Evolutionary conservation across 2,888 invertebrate genomes (phyloP).

Genomic region (Cryptophagus acutangulus): DNA sequence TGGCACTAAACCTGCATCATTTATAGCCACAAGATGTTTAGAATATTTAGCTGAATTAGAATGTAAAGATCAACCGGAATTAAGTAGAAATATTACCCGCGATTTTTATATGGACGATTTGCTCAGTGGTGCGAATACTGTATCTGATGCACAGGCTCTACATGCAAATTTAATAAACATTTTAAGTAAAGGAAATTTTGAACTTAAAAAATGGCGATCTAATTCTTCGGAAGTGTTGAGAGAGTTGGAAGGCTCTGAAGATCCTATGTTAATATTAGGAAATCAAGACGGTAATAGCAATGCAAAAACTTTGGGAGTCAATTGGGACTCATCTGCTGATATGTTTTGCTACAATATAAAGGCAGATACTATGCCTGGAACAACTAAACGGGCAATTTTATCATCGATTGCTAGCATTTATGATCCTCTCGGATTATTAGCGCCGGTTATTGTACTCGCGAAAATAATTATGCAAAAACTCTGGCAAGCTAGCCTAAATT

Average conservation of each 20-base stretch:
- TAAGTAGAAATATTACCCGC: too few relatives aligned
- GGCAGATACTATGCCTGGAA: background rate
- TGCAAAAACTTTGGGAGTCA: conserved; percentile 12
- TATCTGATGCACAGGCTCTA: conserved; percentile 10
- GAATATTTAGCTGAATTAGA: conserved; percentile 1
- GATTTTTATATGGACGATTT: conserved; percentile 16
- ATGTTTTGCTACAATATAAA: background rate
- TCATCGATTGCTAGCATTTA: conserved; percentile 15
- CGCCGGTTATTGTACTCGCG: conserved; percentile 11
- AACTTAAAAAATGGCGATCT: conserved; percentile 14
- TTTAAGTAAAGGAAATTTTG: too few relatives aligned
- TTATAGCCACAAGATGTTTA: conserved; percentile 6
- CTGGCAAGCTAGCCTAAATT: conserved; percentile 15
- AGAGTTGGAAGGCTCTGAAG: background rate
- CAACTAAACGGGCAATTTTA: conserved; percentile 12
- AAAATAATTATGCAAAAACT: conserved; percentile 19
- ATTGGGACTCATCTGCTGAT: background rate
- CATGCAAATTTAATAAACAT: background rate
- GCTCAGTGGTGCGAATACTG: too few relatives aligned
- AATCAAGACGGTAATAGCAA: conserved; percentile 7
- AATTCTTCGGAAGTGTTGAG: conserved; percentile 7
- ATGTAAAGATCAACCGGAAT: background rate
- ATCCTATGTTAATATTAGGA: background rate
- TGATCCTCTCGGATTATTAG: conserved; percentile 18
- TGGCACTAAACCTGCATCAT: conserved; percentile 16